Evolutionary conservation across 2,113 vertebrate species (phyloP).

Genomic region (Leucosticte australis): DNA sequence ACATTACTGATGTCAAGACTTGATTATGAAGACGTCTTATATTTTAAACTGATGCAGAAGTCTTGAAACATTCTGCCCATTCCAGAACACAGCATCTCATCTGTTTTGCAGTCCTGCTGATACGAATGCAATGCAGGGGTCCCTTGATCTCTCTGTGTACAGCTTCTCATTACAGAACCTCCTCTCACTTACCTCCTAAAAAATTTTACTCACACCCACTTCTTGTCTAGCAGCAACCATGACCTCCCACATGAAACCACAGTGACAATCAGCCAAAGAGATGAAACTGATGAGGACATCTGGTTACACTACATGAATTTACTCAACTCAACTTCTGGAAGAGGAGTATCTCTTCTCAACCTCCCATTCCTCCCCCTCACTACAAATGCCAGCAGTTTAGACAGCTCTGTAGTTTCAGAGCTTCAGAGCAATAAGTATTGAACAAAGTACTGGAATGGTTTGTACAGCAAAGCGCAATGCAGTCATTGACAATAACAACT

Average conservation of each 20-base stretch:
- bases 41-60: not conserved
- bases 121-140: not conserved
- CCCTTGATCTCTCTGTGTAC: not conserved
- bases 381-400: constrained; percentile 45
- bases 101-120: not conserved
- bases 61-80: not conserved
- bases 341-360: not conserved
- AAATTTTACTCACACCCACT: not conserved
- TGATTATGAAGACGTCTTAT: not conserved
- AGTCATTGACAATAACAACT: not conserved
- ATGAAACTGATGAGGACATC: not conserved
- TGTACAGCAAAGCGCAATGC: not conserved
- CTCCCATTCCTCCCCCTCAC: constrained; percentile 40
- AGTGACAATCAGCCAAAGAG: not conserved
- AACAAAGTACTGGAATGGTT: not conserved
- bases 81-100: not conserved
- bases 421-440: not conserved
- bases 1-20: not conserved
- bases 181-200: not conserved
- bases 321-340: constrained; percentile 15
- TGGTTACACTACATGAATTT: not conserved
- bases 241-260: constrained; percentile 24
- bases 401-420: constrained; percentile 8
- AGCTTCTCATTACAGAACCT: not conserved
- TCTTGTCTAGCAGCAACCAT: not conserved